These are phyloP conservation scores for Celastrina argiolus DNA, from an alignment of 2,888 invertebrate species.

Conservation along the genomic window DNA sequence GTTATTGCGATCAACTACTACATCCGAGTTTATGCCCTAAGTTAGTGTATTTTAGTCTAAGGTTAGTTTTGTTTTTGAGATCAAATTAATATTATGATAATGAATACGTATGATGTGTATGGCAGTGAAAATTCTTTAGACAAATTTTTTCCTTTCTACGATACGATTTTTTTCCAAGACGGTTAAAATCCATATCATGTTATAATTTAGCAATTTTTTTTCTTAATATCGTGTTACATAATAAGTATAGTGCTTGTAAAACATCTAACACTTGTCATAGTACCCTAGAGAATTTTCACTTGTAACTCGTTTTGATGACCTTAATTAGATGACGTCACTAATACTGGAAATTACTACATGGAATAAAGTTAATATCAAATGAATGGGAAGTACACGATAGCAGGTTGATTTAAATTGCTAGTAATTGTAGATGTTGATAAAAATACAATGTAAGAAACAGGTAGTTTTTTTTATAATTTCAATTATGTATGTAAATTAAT, in stretches of 20 bases:
- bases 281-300: background rate
- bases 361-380: background rate
- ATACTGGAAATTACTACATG: background rate
- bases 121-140: background rate
- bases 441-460: too few species aligned
- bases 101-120: background rate
- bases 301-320: background rate
- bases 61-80: conserved; percentile 16
- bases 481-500: too few species aligned
- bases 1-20: background rate
- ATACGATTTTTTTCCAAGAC: background rate
- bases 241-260: background rate
- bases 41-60: conserved; percentile 16
- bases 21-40: background rate
- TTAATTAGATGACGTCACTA: background rate
- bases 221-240: background rate
- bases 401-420: background rate
- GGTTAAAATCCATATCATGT: background rate
- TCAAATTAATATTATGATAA: conserved; percentile 5
- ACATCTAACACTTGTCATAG: background rate
- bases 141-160: background rate
- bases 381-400: background rate
- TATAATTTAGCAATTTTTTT: background rate
- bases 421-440: too few species aligned
- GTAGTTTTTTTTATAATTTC: too few species aligned